Evolutionary conservation across 1,140 invertebrate species (phyloP).

Genomic region (Aphelenchoides besseyi): DNA sequence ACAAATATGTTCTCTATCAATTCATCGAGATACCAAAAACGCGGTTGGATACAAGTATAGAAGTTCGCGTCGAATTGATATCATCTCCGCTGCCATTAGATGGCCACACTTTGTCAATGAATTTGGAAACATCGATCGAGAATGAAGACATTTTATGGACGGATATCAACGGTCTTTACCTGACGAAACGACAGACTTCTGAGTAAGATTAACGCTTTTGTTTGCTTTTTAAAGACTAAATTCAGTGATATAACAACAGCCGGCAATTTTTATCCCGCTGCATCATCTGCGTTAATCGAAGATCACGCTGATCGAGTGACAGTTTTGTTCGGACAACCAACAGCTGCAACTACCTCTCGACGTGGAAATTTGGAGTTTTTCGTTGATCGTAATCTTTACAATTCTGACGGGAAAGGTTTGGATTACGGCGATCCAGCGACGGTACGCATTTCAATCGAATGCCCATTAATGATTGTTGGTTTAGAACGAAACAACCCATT

Average conservation of each 20-base stretch:
- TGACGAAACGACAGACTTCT: conserved; percentile 16
- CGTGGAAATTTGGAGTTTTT: conserved; percentile 28
- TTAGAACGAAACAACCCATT: conserved; percentile 19
- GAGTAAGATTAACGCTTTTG: neutral
- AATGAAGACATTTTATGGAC: conserved; percentile 28
- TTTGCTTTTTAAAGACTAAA: neutral
- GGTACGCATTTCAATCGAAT: neutral
- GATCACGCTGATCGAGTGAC: conserved; percentile 29
- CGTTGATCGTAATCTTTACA: conserved; percentile 27
- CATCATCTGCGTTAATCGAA: conserved; percentile 29
- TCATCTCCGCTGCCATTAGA: neutral
- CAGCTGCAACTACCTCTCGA: conserved; percentile 22
- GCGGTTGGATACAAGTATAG: neutral
- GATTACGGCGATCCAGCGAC: conserved; percentile 27
- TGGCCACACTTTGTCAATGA: conserved; percentile 16
- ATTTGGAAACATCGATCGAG: conserved; percentile 17
- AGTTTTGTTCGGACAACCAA: conserved; percentile 32
- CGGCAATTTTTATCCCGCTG: conserved; percentile 37
- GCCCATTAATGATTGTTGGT: conserved; percentile 14
- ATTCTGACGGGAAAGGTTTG: conserved; percentile 36
- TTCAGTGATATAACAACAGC: conserved; percentile 27
- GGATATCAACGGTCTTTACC: conserved; percentile 37
- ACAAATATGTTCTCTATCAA: conserved; percentile 19
- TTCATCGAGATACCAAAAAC: conserved; percentile 3
- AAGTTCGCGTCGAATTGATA: conserved; percentile 30